A percentile compares a stretch with the other conserved stretches of the same genome.
These are phyloP conservation scores for Dryomyza anilis DNA, from an alignment of 2,888 invertebrate genomes.

Conservation along the genomic window DNA sequence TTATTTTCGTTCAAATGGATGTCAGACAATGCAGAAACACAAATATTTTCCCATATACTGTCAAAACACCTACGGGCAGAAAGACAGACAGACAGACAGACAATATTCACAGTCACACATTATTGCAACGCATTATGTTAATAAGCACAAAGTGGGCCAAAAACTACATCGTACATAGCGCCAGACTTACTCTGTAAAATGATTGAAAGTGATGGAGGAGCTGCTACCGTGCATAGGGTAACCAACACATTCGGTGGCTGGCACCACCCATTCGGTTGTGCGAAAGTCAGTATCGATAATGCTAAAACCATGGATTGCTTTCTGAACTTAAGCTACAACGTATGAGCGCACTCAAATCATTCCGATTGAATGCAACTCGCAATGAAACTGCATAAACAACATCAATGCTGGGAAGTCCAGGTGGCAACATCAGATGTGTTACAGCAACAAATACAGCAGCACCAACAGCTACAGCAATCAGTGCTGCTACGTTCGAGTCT, in stretches of 20 bases:
- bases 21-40: no score
- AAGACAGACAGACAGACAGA: not conserved
- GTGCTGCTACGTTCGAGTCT: not conserved
- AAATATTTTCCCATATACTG: no score
- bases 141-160: conserved; percentile 38
- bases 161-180: conserved; percentile 22
- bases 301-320: not conserved
- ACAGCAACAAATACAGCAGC: not conserved
- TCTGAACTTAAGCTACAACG: not conserved
- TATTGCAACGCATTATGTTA: conserved; percentile 39
- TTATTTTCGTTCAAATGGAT: no score
- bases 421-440: no score
- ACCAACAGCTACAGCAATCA: not conserved
- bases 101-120: conserved; percentile 17
- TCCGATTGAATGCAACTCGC: not conserved
- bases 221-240: not conserved
- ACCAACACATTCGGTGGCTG: not conserved
- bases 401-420: no score
- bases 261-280: not conserved
- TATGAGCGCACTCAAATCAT: not conserved
- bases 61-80: not conserved
- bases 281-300: not conserved
- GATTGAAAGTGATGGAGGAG: not conserved
- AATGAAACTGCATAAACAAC: no score
- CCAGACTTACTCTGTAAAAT: not conserved